Evolutionary conservation across 2,113 vertebrate genomes (phyloP).

Genomic region (Myotis yumanensis): DNA sequence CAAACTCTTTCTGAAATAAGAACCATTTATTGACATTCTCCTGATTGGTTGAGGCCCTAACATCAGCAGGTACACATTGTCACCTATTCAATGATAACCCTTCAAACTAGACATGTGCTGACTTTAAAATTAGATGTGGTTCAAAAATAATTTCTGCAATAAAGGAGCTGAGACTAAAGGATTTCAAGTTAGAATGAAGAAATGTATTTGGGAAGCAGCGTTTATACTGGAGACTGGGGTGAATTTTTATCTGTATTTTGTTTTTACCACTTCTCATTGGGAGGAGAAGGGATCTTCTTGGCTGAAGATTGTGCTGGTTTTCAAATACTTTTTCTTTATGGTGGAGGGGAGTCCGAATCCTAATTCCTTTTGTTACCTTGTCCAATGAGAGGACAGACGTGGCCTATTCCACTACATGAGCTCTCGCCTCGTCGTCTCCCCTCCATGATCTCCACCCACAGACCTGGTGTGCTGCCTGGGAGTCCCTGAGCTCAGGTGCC

Average conservation of each 20-base stretch:
- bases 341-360: rapidly evolving
- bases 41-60: not conserved
- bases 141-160: not conserved
- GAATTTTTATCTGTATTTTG: not conserved
- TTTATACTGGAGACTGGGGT: not conserved
- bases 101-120: not conserved
- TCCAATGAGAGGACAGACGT: too few species aligned
- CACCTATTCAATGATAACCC: too few species aligned
- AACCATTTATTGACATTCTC: not conserved
- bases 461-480: not conserved
- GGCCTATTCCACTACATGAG: not conserved
- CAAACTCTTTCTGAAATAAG: not conserved
- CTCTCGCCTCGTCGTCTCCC: rapidly evolving
- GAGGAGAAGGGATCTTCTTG: not conserved
- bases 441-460: too few species aligned
- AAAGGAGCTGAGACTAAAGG: not conserved
- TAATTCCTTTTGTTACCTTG: not conserved
- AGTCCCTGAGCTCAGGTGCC: not conserved
- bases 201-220: not conserved
- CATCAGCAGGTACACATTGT: not conserved
- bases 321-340: not conserved
- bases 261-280: not conserved
- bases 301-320: not conserved
- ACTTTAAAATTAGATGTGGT: not conserved
- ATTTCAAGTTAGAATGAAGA: not conserved